A percentile compares a stretch with the other conserved stretches of the same genome.
phyloP scores from a whole-genome alignment of 2,797 vertebrate genomes.

The Psittacula derbiana region DNA sequence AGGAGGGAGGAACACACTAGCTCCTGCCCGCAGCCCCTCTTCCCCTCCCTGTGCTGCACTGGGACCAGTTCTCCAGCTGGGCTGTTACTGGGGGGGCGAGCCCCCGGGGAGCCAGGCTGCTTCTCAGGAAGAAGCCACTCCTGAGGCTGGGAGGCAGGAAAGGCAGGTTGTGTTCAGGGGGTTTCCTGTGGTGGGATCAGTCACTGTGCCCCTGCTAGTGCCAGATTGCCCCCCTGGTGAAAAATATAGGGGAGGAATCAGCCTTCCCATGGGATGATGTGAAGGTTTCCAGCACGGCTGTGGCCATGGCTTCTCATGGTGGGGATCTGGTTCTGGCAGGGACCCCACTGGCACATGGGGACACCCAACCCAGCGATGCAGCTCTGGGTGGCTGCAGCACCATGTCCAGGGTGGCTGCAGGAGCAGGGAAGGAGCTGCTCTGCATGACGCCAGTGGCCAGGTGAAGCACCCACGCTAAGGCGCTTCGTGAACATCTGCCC shows the following conservation, averaged over 20 bases:
- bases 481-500: not conserved
- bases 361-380: fast-evolving
- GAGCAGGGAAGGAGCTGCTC: not conserved
- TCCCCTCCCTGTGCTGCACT: not conserved
- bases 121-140: not conserved
- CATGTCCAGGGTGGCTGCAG: not conserved
- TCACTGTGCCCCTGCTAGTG: not conserved
- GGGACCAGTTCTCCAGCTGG: not conserved
- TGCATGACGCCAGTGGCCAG: not conserved
- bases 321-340: not conserved
- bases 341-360: fast-evolving
- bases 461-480: not conserved
- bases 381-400: not conserved
- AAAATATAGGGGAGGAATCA: not conserved
- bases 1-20: fast-evolving
- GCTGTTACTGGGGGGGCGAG: not conserved
- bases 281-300: fast-evolving
- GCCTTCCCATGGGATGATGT: not conserved
- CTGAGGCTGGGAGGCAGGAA: not conserved
- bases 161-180: not conserved
- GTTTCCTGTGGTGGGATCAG: fast-evolving
- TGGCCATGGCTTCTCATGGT: not conserved
- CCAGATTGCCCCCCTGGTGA: not conserved
- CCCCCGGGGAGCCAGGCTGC: not conserved
- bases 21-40: not conserved